These are phyloP conservation scores for Diachasma alloeum DNA, from an alignment of 1,140 invertebrate species.

Conservation along the genomic window DNA sequence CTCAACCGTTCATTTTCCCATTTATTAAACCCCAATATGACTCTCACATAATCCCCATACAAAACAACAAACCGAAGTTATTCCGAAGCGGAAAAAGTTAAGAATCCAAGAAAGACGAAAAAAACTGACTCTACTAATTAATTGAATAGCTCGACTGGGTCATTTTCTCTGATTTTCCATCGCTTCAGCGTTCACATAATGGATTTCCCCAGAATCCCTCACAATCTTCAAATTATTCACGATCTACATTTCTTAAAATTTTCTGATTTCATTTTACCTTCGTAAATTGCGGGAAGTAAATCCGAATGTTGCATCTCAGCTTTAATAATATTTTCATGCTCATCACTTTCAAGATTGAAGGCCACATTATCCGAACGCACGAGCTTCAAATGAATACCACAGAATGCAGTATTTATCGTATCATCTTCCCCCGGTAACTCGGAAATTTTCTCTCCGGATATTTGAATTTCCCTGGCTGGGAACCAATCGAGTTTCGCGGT, in stretches of 20 bases:
- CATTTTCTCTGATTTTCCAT: no score
- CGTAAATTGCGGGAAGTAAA: conserved; percentile 75
- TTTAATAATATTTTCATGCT: conserved; percentile 61
- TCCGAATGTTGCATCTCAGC: conserved; percentile 77
- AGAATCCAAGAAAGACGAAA: no score
- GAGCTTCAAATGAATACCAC: conserved; percentile 64
- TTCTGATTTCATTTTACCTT: conserved; percentile 65
- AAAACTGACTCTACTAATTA: no score
- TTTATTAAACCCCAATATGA: no score
- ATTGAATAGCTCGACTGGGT: no score
- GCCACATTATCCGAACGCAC: conserved; percentile 56
- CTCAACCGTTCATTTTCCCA: no score
- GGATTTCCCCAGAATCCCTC: no score
- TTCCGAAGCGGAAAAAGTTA: no score
- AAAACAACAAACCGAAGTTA: no score
- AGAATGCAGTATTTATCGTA: conserved; percentile 43
- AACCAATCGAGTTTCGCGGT: conserved; percentile 47
- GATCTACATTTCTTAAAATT: neutral
- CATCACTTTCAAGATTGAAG: conserved; percentile 49
- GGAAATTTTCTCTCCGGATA: conserved; percentile 31
- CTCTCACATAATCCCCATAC: no score
- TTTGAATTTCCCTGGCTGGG: conserved; percentile 42
- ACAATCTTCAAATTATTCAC: no score
- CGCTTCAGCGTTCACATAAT: no score
- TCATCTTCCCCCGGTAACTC: conserved; percentile 29